phyloP scores from a whole-genome alignment of 2,888 invertebrate species.

The Ormia ochracea region DNA sequence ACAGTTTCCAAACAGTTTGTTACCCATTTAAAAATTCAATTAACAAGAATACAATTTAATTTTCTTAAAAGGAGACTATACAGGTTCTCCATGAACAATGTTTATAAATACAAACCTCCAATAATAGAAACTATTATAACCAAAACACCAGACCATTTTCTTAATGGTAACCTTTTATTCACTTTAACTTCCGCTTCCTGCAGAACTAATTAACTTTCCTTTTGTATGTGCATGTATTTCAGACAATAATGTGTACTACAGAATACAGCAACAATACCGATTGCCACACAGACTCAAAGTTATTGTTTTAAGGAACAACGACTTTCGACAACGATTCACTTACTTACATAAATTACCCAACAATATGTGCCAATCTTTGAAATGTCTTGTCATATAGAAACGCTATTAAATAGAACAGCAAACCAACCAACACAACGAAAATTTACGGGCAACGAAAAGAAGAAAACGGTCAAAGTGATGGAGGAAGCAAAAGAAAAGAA shows the following conservation, averaged over 20 bases:
- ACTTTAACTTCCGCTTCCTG: slow-evolving; percentile 40
- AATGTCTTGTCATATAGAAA: slow-evolving; percentile 12
- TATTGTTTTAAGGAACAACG: slow-evolving; percentile 12
- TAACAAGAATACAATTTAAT: not conserved
- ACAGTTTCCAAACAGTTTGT: too few species aligned
- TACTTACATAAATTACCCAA: slow-evolving; percentile 26
- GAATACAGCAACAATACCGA: not conserved
- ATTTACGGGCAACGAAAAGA: not conserved
- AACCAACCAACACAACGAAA: not conserved
- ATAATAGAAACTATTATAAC: not conserved
- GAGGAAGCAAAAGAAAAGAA: not conserved
- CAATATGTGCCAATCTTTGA: slow-evolving; percentile 51
- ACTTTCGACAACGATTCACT: not conserved
- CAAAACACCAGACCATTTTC: not conserved
- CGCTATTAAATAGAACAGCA: not conserved
- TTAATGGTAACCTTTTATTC: slow-evolving; percentile 33
- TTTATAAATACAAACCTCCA: not conserved
- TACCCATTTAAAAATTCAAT: not conserved
- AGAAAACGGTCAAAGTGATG: slow-evolving; percentile 9
- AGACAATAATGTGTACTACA: slow-evolving; percentile 26
- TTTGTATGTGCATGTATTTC: slow-evolving; percentile 35
- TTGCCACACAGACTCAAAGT: slow-evolving; percentile 1
- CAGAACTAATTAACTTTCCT: slow-evolving; percentile 54
- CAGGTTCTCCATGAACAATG: not conserved
- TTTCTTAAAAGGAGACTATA: not conserved